phyloP scores from a whole-genome alignment of 2,113 vertebrate genomes.

The Sterrhoptilus dennistouni region DNA sequence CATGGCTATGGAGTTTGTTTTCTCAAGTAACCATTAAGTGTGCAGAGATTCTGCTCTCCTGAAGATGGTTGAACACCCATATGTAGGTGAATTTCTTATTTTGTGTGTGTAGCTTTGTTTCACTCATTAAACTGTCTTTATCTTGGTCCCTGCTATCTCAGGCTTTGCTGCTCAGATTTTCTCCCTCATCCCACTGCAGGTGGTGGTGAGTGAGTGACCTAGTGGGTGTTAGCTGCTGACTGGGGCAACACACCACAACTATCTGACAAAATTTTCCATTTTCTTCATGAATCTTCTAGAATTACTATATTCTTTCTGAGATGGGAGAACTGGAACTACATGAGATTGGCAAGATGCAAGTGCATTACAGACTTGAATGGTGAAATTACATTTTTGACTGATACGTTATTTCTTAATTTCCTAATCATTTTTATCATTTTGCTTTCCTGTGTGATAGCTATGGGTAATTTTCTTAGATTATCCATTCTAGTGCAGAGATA shows the following conservation, averaged over 20 bases:
- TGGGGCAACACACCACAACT: neutral
- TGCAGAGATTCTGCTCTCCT: neutral
- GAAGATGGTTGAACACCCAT: neutral
- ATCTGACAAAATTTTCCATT: neutral
- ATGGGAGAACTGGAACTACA: neutral
- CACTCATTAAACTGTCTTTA: neutral
- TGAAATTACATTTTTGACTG: neutral
- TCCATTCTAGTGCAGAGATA: neutral
- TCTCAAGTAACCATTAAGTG: neutral
- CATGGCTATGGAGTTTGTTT: neutral
- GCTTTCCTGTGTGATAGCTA: neutral
- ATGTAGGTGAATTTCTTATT: neutral
- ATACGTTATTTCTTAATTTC: neutral
- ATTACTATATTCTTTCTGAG: neutral
- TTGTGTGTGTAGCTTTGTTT: neutral
- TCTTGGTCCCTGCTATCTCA: neutral
- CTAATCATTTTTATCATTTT: neutral
- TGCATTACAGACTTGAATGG: neutral
- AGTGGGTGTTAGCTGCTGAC: neutral
- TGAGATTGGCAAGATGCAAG: neutral
- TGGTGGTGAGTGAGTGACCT: accelerated
- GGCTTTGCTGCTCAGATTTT: neutral
- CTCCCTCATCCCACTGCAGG: accelerated
- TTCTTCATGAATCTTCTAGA: neutral
- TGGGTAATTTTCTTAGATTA: neutral